phyloP scores from a whole-genome alignment of 2,113 vertebrate species.

The Eclectus roratus region DNA sequence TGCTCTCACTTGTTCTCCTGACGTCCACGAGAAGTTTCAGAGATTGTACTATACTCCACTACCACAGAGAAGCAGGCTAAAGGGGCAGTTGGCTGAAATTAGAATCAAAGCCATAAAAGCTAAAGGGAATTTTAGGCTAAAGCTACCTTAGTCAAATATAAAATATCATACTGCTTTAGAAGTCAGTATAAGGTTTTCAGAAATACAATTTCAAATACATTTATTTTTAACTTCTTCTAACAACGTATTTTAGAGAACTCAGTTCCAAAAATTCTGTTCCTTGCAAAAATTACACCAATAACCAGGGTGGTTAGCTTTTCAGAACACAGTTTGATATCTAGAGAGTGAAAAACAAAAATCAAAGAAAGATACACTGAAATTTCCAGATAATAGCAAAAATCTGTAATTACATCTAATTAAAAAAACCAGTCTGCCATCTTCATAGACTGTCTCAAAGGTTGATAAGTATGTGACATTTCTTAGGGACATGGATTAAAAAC shows the following conservation, averaged over 20 bases:
- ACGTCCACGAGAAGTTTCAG: neutral
- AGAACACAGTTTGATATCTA: neutral
- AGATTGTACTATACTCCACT: neutral
- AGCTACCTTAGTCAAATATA: neutral
- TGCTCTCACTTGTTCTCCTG: neutral
- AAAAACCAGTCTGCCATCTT: neutral
- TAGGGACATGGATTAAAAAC: neutral
- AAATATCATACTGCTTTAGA: neutral
- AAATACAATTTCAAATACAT: neutral
- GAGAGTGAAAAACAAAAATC: neutral
- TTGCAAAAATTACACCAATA: neutral
- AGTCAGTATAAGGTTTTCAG: neutral
- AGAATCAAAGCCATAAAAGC: neutral
- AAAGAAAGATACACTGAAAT: neutral
- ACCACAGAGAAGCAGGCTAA: neutral
- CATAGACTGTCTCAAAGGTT: neutral
- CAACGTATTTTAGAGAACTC: neutral
- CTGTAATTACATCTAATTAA: neutral
- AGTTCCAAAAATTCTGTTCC: neutral
- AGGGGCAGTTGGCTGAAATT: neutral
- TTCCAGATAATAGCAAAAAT: neutral
- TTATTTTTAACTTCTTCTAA: neutral
- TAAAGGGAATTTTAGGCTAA: neutral
- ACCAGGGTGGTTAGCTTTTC: neutral
- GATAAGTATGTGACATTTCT: neutral